Base-by-base conservation (phyloP, 2,888 invertebrate genomes). In the Ophion slaviceki region DNA sequence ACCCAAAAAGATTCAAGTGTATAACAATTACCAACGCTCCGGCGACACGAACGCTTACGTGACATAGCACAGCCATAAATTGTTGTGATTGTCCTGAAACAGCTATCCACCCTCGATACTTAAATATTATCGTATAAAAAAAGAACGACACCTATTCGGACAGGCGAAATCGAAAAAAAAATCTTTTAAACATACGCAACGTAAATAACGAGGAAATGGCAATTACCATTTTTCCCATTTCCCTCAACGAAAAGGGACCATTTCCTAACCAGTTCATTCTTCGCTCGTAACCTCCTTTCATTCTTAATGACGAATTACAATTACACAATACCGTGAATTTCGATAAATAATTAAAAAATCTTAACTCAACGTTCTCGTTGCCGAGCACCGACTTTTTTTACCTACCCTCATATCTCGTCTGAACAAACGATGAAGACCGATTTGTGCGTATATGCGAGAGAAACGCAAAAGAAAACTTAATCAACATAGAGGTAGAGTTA, bases 401-500 rank as follows among this genome's bases (percentile, higher is more conserved):
- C 20, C 3, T 20, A 45, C 40, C 53, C 40, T 20, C 72, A 8
- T 40, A 40, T 40, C 8, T 7, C 7, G 40, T 40, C 7, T 8
- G 7, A 40, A 40, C 40, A 40, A 40, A 40, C 40, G 7, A 40
- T 7, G 7, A 40, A 40, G 3, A 40, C 8, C 40, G 40, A 40
- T 7, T 40, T 70, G 17, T 32, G 53, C 7, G 28, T 70, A 45
- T 66, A 67, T 47, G 66, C 14, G 59, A 10, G 17, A 24, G 20
- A 24, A 61, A 24, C 20, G 20, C 20, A 61, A 24, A 80, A 20
- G 71, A 61, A 81, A 64, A 72, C 82, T 80, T 80, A 80, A 83
- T 53, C 77, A 80, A 77, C 32, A 68, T 85, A 86, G 88, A 88
- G 88, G 88, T 87, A 87, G 88, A 87, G 81, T 86, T 85, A 86